These are phyloP conservation scores for Rhombomys opimus DNA, from an alignment of 2,113 vertebrate genomes.

Conservation along the genomic window DNA sequence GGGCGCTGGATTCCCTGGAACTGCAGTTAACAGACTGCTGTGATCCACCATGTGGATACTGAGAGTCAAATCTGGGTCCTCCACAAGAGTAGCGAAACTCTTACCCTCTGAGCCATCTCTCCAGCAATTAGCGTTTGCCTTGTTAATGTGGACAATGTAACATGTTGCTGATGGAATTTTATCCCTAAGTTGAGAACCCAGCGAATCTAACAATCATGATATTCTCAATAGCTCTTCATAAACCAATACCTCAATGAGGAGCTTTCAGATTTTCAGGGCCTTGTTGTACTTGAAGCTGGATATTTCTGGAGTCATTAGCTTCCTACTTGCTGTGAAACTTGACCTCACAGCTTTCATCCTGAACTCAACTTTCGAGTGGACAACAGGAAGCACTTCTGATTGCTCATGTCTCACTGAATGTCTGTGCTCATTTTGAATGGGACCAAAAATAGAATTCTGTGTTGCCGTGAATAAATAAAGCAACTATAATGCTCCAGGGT, in stretches of 20 bases:
- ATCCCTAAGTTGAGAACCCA: background rate
- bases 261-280: background rate
- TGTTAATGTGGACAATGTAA: background rate
- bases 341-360: slow-evolving; percentile 16
- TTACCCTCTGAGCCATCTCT: background rate
- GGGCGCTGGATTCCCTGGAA: background rate
- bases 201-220: slow-evolving; percentile 10
- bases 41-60: background rate
- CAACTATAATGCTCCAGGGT: background rate
- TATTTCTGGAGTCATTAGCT: slow-evolving; percentile 19
- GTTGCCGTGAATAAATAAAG: slow-evolving; percentile 35
- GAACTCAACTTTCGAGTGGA: slow-evolving; percentile 9
- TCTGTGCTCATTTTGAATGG: slow-evolving; percentile 47
- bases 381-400: slow-evolving; percentile 37
- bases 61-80: background rate
- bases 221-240: slow-evolving; percentile 12
- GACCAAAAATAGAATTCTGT: slow-evolving; percentile 17
- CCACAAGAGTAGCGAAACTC: background rate
- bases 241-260: background rate
- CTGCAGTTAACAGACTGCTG: background rate
- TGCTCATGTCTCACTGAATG: slow-evolving; percentile 9
- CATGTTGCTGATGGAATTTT: background rate
- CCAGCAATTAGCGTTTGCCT: background rate
- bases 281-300: background rate
- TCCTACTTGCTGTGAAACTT: slow-evolving; percentile 39